phyloP scores from a whole-genome alignment of 2,888 invertebrate species.

The Lingula anatina region DNA sequence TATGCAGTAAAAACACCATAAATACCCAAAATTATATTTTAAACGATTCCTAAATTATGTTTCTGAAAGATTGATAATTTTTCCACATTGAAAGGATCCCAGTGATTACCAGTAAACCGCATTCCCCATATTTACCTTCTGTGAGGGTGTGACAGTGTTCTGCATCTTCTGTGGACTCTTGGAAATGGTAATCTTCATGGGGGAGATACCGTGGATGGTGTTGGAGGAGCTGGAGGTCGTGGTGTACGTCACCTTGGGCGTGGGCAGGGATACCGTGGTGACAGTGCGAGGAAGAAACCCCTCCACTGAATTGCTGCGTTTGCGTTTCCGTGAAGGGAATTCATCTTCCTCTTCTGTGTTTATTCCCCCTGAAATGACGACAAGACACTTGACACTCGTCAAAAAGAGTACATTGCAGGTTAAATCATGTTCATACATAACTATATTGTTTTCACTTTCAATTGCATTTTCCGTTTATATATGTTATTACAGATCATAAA shows the following conservation, averaged over 20 bases:
- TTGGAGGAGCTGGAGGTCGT: slow-evolving; percentile 19
- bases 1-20: too few relatives aligned
- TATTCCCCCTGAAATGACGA: slow-evolving; percentile 11
- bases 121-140: slow-evolving; percentile 29
- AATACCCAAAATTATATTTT: too few relatives aligned
- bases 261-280: not conserved
- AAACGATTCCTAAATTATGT: too few relatives aligned
- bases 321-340: slow-evolving; percentile 17
- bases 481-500: too few relatives aligned
- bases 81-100: too few relatives aligned
- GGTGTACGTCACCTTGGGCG: slow-evolving; percentile 24
- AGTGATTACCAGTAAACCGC: too few relatives aligned
- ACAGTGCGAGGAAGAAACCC: slow-evolving; percentile 8
- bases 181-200: slow-evolving; percentile 44
- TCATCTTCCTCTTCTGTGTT: slow-evolving; percentile 45
- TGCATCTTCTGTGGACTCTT: slow-evolving; percentile 35
- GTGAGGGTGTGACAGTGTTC: slow-evolving; percentile 15
- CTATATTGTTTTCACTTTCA: too few relatives aligned
- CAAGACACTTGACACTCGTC: too few relatives aligned
- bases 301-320: slow-evolving; percentile 34
- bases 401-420: too few relatives aligned
- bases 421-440: too few relatives aligned
- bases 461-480: too few relatives aligned
- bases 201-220: slow-evolving; percentile 28
- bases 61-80: too few relatives aligned